Conservation (phyloP, 2,113 vertebrate genomes). For the Gymnogyps californianus region DNA sequence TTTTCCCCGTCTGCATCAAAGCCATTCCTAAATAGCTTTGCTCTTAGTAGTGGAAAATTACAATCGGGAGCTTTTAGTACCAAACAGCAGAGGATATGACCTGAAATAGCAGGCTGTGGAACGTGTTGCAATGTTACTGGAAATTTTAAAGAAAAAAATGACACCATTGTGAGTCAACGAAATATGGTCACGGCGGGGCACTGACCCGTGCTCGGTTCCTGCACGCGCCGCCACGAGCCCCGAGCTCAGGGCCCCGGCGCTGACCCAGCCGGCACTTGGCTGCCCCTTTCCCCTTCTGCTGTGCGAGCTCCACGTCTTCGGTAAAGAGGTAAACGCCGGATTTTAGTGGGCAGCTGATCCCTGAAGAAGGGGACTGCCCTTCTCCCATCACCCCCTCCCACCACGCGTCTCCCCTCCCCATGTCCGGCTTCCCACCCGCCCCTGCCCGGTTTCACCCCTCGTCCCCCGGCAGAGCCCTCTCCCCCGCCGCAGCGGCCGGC, state of each 20-base stretch:
- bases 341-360: not conserved
- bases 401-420: fast-evolving
- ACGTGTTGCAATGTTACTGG: not conserved
- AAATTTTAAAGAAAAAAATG: not conserved
- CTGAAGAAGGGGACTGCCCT: not conserved
- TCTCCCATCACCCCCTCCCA: not conserved
- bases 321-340: fast-evolving
- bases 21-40: not conserved
- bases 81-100: not conserved
- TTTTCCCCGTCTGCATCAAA: not conserved
- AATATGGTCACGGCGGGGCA: fast-evolving
- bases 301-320: fast-evolving
- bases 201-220: not conserved
- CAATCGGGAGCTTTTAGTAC: not conserved
- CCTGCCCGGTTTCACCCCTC: not conserved
- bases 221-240: fast-evolving
- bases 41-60: not conserved
- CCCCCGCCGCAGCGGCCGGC: not conserved
- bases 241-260: not conserved
- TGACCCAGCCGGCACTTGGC: not conserved
- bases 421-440: not conserved
- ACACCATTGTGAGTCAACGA: not conserved
- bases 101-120: not conserved
- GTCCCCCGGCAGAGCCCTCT: not conserved
- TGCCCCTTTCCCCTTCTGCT: not conserved